These are phyloP conservation scores for Araneus ventricosus DNA, from an alignment of 1,140 invertebrate species.

Conservation along the genomic window DNA sequence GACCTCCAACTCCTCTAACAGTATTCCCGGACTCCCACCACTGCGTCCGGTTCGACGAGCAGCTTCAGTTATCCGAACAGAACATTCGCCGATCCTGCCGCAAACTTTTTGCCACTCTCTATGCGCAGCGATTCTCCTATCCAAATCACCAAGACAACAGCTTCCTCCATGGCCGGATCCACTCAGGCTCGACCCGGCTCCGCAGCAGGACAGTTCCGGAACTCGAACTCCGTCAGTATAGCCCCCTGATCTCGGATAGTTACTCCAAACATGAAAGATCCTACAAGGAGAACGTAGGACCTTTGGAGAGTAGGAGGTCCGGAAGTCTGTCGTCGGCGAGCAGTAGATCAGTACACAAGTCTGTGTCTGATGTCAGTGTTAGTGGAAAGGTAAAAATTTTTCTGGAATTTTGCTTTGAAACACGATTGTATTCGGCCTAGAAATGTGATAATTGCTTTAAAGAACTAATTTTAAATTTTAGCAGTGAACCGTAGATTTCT, in stretches of 20 bases:
- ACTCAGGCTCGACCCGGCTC: not conserved
- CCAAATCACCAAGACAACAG: not conserved
- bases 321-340: not conserved
- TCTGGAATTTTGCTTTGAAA: too few species aligned
- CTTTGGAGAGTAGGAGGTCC: not conserved
- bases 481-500: too few species aligned
- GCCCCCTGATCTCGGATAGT: constrained; percentile 5
- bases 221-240: constrained; percentile 46
- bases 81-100: constrained; percentile 73
- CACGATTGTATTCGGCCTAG: too few species aligned
- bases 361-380: constrained; percentile 46
- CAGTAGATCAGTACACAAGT: constrained; percentile 27
- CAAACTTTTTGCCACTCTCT: constrained; percentile 74
- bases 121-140: constrained; percentile 63
- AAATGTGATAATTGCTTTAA: too few species aligned
- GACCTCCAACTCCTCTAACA: constrained; percentile 63
- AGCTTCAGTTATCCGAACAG: constrained; percentile 73
- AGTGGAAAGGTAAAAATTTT: constrained; percentile 7
- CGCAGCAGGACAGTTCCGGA: constrained; percentile 61
- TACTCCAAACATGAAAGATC: not conserved
- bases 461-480: too few species aligned
- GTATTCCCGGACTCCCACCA: constrained; percentile 71
- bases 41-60: constrained; percentile 74
- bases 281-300: not conserved
- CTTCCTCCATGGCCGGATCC: not conserved